Base-by-base conservation (phyloP, 1,140 invertebrate genomes). In the Medauroidea extradentata region DNA sequence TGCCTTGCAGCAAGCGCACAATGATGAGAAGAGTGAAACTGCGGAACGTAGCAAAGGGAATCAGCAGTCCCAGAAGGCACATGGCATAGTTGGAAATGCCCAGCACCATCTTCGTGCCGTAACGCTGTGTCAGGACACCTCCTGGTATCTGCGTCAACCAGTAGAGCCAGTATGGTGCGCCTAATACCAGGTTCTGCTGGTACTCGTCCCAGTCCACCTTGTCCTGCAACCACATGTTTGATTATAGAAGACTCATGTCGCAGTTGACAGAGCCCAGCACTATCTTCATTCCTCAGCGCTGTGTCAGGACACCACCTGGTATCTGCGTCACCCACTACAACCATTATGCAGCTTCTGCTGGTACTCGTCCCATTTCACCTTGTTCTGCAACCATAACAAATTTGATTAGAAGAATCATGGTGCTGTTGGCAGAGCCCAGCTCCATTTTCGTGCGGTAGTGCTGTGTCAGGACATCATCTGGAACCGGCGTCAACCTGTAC, bases 161-260 rank as follows among this genome's bases (percentile, higher is more conserved):
- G 61, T 90, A 87, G 1, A 87, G 71, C 85, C 86, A 89, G 67
- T 86, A 91, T 65, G 87, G 90, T 0, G 85, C 81, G 0, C 87
- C 87, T 19, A 91, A 68, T 2, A 86, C 78, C 18, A 84, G 59
- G 34, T 83, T 83, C 73, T 90, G 87, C 42, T 85, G 74, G 42
- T 81, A 77, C 51, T 85, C 85, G 65, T 83, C 80, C 89, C 89
- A 91, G 25, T 79, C 78, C 64, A 93, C 92, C 49, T 25, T 16
- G n/a, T 19, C n/a, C 52, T 48, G 14, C 2, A 27, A 24, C 16
- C 50, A 24, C 18, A 52, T 9, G 16, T 42, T 42, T 52, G 16
- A n/a, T n/a, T n/a, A n/a, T n/a, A n/a, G n/a, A n/a, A n/a, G n/a
- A n/a, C n/a, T n/a, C n/a, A n/a, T n/a, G n/a, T n/a, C n/a, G n/a